Base-by-base conservation (phyloP, 64 coral and sea anemone species). In the Orbicella faveolata region DNA sequence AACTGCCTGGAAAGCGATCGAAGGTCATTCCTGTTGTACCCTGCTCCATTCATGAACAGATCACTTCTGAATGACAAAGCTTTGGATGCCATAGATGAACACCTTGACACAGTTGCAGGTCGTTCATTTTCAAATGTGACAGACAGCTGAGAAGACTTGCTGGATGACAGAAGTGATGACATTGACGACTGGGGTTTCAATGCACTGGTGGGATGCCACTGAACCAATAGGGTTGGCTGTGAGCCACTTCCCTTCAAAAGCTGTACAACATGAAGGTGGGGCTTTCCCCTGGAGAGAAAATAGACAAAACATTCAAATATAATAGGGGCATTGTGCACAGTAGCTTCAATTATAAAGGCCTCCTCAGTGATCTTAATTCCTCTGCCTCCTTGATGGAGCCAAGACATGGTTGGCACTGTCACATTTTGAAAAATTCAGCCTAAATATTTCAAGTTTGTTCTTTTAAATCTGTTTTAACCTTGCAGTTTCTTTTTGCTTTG, bases 211-310 rank as follows among this genome's bases (percentile, higher is more conserved):
- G 95, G 95, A 30, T 92, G 95, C 95, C 95, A 96, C 61, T 96
- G 95, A 81, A 96, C 92, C 2, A 96, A 52, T 9, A 96, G 72
- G 23, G 61, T 96, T 76, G 95, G 95, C 36, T 88, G 78, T 6
- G 95, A 93, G 15, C 95, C 95, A 87, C 95, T 96, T 44, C 95
- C 95, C 87, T 93, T 96, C 20, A 96, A 79, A 33, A 96, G 89
- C 19, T 91, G 88, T 4, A 96, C 95, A 11, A 96, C 95, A 72
- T 93, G 83, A 15, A 66, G 33, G 62, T 96, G 95, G 41, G 88
- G 54, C 81, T 96, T 96, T 11, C 92, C 92, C 75, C 95, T 96
- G 73, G 2, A 67, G 88, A 14, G 30, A 68, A 53, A 59, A 14
- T 10, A 59, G 15, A 48, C 44, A 48, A 48, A 48, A 5, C 7